These are phyloP conservation scores for Archilochus colubris DNA, from an alignment of 2,113 vertebrate genomes.

Conservation along the genomic window DNA sequence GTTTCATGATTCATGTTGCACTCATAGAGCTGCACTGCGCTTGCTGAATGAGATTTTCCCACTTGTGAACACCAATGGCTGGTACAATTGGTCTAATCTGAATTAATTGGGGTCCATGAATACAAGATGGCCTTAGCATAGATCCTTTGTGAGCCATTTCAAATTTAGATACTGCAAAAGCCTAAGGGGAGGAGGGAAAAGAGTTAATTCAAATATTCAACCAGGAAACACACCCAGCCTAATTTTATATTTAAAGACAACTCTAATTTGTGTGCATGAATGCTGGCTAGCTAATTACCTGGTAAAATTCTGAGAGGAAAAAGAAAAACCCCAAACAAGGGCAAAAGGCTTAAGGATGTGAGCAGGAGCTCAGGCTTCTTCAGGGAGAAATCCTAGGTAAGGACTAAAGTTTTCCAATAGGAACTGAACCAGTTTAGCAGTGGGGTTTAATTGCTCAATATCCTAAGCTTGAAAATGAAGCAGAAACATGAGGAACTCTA, in stretches of 20 bases:
- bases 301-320: neutral
- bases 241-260: slow-evolving; percentile 1
- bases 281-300: neutral
- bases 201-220: slow-evolving; percentile 7
- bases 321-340: neutral
- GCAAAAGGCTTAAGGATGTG: neutral
- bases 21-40: slow-evolving; percentile 42
- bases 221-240: neutral
- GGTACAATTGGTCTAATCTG: slow-evolving; percentile 52
- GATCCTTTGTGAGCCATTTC: slow-evolving; percentile 29
- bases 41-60: slow-evolving; percentile 50
- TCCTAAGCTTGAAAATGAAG: neutral
- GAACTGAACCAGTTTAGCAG: neutral
- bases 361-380: neutral
- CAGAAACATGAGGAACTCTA: neutral
- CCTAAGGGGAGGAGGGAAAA: neutral
- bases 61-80: slow-evolving; percentile 37
- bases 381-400: neutral
- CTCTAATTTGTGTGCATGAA: neutral
- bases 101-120: slow-evolving; percentile 49
- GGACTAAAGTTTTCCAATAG: neutral
- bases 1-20: slow-evolving; percentile 49
- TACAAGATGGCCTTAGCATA: slow-evolving; percentile 48
- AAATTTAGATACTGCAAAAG: slow-evolving; percentile 8
- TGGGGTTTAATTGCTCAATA: neutral